Percentiles rank a stretch among this genome's conserved stretches.
Conservation (phyloP, 1,140 invertebrate species). For the Zophobas atratus region DNA sequence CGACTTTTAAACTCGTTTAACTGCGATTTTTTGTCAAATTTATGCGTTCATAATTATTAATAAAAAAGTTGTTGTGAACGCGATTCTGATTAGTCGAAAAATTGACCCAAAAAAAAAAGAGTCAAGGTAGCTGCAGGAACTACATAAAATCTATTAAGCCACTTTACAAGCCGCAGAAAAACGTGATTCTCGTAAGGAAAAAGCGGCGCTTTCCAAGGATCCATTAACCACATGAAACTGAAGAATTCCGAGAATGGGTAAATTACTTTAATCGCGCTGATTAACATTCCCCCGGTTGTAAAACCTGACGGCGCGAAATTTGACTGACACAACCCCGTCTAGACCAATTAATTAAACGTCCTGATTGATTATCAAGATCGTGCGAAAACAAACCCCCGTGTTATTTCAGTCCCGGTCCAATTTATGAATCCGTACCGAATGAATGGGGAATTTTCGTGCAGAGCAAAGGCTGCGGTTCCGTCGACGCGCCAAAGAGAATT, state of each 20-base stretch:
- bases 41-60: slow-evolving; percentile 1
- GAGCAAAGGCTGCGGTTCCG: slow-evolving; percentile 16
- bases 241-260: neutral
- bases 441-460: slow-evolving; percentile 18
- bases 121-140: too few relatives aligned
- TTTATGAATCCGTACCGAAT: neutral
- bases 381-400: slow-evolving; percentile 1
- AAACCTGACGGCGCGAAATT: too few relatives aligned
- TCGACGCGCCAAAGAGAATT: slow-evolving; percentile 22
- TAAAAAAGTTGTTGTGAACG: slow-evolving; percentile 2
- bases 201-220: neutral
- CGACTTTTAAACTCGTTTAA: neutral
- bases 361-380: neutral
- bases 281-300: neutral
- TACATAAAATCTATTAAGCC: neutral
- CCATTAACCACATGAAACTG: neutral
- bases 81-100: neutral
- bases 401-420: slow-evolving; percentile 9
- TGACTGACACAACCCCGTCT: too few relatives aligned
- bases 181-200: slow-evolving; percentile 4
- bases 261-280: neutral
- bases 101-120: neutral
- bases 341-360: too few relatives aligned
- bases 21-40: too few relatives aligned
- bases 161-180: neutral